A percentile compares a stretch with the other conserved stretches of the same genome.
These are phyloP conservation scores for Melanotaenia parkinsoni DNA, from an alignment of 2,797 vertebrate genomes.

Conservation along the genomic window DNA sequence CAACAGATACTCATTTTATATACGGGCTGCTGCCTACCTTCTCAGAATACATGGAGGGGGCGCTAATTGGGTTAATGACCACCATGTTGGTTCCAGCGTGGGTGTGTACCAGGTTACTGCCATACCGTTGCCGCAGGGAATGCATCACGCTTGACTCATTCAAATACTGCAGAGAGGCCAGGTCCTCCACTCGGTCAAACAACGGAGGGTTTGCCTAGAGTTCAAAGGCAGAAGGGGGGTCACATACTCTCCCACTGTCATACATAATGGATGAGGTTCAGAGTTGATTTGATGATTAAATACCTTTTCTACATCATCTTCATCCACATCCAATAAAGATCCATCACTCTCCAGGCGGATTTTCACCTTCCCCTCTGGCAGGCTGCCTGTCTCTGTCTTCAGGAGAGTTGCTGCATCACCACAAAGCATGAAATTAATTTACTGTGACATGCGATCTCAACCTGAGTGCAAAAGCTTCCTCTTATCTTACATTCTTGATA, in stretches of 20 bases:
- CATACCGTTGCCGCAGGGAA: slow-evolving; percentile 92
- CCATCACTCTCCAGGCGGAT: slow-evolving; percentile 94
- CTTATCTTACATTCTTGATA: slow-evolving; percentile 39
- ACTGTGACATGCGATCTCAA: slow-evolving; percentile 49
- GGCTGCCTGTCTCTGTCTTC: slow-evolving; percentile 83
- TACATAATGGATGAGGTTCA: slow-evolving; percentile 54
- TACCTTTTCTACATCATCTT: slow-evolving; percentile 98
- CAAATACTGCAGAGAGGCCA: slow-evolving; percentile 94
- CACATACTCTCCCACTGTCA: slow-evolving; percentile 20
- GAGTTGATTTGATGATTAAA: slow-evolving; percentile 64
- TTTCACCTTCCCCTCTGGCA: slow-evolving; percentile 94
- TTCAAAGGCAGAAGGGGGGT: slow-evolving; percentile 57
- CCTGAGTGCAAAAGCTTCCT: slow-evolving; percentile 34
- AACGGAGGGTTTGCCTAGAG: slow-evolving; percentile 91
- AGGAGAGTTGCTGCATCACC: slow-evolving; percentile 87
- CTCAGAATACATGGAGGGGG: slow-evolving; percentile 96
- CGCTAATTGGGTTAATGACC: slow-evolving; percentile 93
- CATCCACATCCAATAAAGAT: slow-evolving; percentile 93
- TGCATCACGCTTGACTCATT: slow-evolving; percentile 96
- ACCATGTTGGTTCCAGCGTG: slow-evolving; percentile 92
- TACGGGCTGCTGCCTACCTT: slow-evolving; percentile 84
- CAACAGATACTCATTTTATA: slow-evolving; percentile 14
- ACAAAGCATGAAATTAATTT: slow-evolving; percentile 51
- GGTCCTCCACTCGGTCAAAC: slow-evolving; percentile 92
- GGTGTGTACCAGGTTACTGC: slow-evolving; percentile 92